Evolutionary conservation across 2,888 invertebrate genomes (phyloP).

Genomic region (Lepidochitona cinerea): DNA sequence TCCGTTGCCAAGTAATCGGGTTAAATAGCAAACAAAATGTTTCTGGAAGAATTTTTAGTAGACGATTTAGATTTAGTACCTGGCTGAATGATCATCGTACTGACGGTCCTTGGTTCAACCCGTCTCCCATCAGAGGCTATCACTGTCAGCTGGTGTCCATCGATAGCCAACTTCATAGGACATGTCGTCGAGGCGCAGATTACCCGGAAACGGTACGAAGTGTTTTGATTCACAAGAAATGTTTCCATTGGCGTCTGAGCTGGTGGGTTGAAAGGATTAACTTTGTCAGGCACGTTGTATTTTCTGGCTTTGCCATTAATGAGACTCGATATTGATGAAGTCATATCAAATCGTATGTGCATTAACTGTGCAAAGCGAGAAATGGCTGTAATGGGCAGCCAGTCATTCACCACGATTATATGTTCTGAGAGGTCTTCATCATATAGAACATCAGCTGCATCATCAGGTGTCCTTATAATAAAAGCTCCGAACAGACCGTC

Average conservation of each 20-base stretch:
- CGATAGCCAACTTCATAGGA: conserved; percentile 41
- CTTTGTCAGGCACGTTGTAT: conserved; percentile 24
- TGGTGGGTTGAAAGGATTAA: conserved; percentile 12
- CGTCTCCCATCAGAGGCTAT: conserved; percentile 45
- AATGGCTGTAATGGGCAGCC: conserved; percentile 85
- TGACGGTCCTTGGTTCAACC: conserved; percentile 29
- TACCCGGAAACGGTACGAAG: conserved; percentile 46
- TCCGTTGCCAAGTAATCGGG: no score
- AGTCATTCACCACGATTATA: conserved; percentile 87
- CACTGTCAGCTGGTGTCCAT: conserved; percentile 39
- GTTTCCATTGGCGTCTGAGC: conserved; percentile 43
- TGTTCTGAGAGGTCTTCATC: conserved; percentile 91
- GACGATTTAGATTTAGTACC: no score
- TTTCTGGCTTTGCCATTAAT: conserved; percentile 37
- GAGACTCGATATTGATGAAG: conserved; percentile 18
- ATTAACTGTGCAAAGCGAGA: conserved; percentile 73
- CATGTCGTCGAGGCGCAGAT: conserved; percentile 41
- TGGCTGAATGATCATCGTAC: conserved; percentile 36
- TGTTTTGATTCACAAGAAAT: conserved; percentile 35
- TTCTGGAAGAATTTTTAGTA: no score
- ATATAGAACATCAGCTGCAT: conserved; percentile 77
- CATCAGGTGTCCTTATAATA: conserved; percentile 38
- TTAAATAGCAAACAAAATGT: no score
- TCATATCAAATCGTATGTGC: conserved; percentile 29
- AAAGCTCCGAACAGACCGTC: conserved; percentile 47